These are phyloP conservation scores for Antheraea pernyi DNA, from an alignment of 1,140 invertebrate genomes.

Conservation along the genomic window DNA sequence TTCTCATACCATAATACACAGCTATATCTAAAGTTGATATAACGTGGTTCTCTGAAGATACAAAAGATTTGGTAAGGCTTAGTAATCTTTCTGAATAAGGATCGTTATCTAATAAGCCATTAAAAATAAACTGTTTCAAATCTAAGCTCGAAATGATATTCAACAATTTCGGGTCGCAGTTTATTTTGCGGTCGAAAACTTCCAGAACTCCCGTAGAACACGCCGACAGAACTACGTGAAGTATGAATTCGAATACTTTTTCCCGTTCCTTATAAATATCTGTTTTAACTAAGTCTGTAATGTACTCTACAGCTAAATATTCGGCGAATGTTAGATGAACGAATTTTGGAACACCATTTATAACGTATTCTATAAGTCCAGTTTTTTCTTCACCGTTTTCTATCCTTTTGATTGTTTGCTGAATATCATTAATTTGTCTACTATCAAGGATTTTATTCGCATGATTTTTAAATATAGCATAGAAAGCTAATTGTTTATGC, in stretches of 20 bases:
- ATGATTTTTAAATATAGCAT: conserved; percentile 4
- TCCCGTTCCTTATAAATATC: background rate
- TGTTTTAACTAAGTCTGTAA: conserved; percentile 10
- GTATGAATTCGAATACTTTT: background rate
- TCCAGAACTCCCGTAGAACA: background rate
- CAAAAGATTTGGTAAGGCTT: background rate
- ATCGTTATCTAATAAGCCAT: background rate
- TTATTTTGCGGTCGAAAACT: conserved; percentile 7
- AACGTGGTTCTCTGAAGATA: background rate
- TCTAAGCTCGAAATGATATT: background rate
- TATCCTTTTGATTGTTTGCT: conserved; percentile 1
- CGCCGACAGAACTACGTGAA: background rate
- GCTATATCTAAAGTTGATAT: conserved; percentile 4
- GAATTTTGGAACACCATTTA: conserved; percentile 9
- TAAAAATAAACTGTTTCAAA: background rate
- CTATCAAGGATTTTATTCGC: background rate
- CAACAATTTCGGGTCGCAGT: background rate
- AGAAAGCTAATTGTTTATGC: conserved; percentile 18
- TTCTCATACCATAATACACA: background rate
- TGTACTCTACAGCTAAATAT: conserved; percentile 19
- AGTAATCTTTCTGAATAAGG: background rate
- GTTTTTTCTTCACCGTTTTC: conserved; percentile 14
- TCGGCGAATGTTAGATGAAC: conserved; percentile 19
- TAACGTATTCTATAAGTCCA: conserved; percentile 10
- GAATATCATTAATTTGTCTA: background rate